Base-by-base conservation (phyloP, 2,888 invertebrate species). In the Lutraria lutraria region DNA sequence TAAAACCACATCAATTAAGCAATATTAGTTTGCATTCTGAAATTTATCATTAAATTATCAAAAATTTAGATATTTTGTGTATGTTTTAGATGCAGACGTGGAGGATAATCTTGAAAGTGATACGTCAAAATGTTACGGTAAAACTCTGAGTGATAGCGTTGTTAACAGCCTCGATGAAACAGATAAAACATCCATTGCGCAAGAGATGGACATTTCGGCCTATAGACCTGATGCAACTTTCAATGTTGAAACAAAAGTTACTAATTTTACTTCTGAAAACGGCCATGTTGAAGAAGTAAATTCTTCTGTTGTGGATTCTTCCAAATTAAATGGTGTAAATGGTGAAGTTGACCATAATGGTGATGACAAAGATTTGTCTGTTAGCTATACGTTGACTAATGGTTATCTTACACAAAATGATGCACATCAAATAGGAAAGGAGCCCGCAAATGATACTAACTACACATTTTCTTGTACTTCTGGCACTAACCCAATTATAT, bases 51-150 rank as follows among this genome's bases (percentile, higher is more conserved):
- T 43, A 8, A 2, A 43, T 43, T 43, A 43, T 4, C 8, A 43
- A 43, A 43, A 43, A 43, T 43, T 8, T 43, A n/a, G n/a, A n/a
- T 43, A 43, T 43, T 43, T 43, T 43, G 43, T 43, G 2, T 25
- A 21, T 60, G 53, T n/a, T 82, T 8, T 81, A 96, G 96, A 97
- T 95, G 96, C 96, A 82, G 96, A 96, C 93, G 94, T 96, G 31
- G 97, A 97, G 88, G 97, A 97, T 91, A 96, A 96, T 92, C 86
- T 95, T 31, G 96, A 96, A 80, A 95, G 95, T 92, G 96, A 96
- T 83, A 93, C 93, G 29, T 94, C 94, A 1, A 89, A 93, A 81
- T 93, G 92, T 87, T 92, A 92, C 85, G 88, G 81, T 72, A 90
- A 89, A 72, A 88, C 81, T 21, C 63, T 83, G 29, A 92, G 88